Percentiles rank a stretch among this genome's conserved stretches.
phyloP scores from a whole-genome alignment of 2,888 invertebrate species.

The Euphydryas editha region DNA sequence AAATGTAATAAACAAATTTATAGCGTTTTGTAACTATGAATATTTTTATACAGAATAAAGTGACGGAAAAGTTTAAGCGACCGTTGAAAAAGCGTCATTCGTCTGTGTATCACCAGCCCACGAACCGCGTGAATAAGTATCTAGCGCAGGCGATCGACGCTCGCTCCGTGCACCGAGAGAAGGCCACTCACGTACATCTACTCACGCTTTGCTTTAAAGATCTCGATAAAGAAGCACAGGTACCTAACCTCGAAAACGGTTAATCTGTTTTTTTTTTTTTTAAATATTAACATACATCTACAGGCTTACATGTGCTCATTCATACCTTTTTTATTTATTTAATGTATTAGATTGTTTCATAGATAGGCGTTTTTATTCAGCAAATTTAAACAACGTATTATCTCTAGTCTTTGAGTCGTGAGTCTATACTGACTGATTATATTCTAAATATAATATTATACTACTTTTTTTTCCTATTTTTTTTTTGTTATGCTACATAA shows the following conservation, averaged over 20 bases:
- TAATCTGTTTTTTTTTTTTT: background rate
- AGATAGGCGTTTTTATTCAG: too few relatives aligned
- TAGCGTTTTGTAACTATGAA: constrained; percentile 50
- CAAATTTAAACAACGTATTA: too few relatives aligned
- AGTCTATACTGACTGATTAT: too few relatives aligned
- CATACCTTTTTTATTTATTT: too few relatives aligned
- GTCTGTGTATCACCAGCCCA: constrained; percentile 93
- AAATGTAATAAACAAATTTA: constrained; percentile 1
- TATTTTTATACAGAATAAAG: constrained; percentile 87
- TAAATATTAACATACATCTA: too few relatives aligned
- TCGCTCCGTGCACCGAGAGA: constrained; percentile 94
- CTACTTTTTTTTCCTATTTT: too few relatives aligned
- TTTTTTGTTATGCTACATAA: too few relatives aligned
- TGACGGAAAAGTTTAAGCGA: constrained; percentile 93
- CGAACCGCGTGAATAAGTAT: constrained; percentile 96
- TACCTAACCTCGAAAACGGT: constrained; percentile 49
- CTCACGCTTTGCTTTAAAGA: constrained; percentile 94
- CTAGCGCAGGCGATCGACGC: constrained; percentile 96
- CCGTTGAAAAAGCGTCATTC: constrained; percentile 95
- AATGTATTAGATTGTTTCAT: too few relatives aligned
- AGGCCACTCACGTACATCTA: constrained; percentile 93
- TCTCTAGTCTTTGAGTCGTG: too few relatives aligned
- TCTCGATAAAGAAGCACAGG: constrained; percentile 91
- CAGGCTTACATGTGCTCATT: too few relatives aligned
- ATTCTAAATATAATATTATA: too few relatives aligned